A percentile compares a stretch with the other conserved stretches of the same genome.
Conservation (phyloP, 2,888 invertebrate genomes). For the Noctuana brunneofusca region DNA sequence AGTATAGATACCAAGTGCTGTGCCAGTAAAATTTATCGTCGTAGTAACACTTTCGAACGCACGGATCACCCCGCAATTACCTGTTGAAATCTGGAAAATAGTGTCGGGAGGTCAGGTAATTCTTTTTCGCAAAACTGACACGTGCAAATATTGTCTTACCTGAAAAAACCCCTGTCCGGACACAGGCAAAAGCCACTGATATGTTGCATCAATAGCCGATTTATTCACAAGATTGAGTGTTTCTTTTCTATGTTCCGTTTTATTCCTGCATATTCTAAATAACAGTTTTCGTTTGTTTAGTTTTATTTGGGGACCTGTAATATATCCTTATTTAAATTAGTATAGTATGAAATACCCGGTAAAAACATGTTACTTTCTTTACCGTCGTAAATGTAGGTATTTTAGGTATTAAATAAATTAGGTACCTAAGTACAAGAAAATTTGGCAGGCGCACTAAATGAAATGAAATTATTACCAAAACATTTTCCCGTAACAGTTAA, state of each 20-base stretch:
- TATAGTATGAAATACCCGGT: too few species aligned
- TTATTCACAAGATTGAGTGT: constrained; percentile 62
- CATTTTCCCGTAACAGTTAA: constrained; percentile 68
- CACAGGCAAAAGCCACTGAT: constrained; percentile 71
- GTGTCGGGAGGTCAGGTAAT: too few species aligned
- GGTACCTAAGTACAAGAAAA: too few species aligned
- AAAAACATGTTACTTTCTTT: too few species aligned
- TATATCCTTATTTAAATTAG: not conserved
- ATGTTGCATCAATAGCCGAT: constrained; percentile 69
- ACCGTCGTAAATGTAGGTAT: too few species aligned
- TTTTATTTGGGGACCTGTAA: constrained; percentile 63
- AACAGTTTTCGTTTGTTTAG: constrained; percentile 58
- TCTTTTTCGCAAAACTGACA: too few species aligned
- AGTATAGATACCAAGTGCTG: constrained; percentile 66
- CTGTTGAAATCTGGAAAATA: constrained; percentile 63
- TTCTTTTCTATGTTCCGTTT: constrained; percentile 60
- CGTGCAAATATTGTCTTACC: too few species aligned
- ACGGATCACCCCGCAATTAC: constrained; percentile 72
- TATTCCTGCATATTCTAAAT: constrained; percentile 65
- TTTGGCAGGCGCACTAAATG: too few species aligned
- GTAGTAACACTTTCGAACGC: constrained; percentile 67
- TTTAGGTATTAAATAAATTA: too few species aligned
- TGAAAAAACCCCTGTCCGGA: constrained; percentile 71
- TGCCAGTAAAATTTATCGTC: constrained; percentile 63
- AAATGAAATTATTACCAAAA: constrained; percentile 52